Conservation (phyloP, 2,888 invertebrate genomes). For the Gortyna flavago region DNA sequence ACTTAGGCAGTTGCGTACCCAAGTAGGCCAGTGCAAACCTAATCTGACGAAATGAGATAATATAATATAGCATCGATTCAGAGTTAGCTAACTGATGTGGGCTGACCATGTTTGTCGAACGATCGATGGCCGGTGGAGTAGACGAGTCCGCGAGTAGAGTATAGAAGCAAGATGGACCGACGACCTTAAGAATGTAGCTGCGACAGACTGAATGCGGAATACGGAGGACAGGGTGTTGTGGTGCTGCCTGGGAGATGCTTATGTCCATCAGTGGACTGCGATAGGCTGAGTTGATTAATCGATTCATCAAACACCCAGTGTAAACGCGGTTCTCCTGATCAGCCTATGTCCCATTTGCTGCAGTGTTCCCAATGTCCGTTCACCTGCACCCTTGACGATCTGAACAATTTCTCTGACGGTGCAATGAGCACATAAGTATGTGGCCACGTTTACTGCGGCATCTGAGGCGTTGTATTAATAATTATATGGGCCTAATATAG, state of each 20-base stretch:
- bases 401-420: too few relatives aligned
- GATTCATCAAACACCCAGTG: not conserved
- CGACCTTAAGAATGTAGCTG: not conserved
- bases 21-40: not conserved
- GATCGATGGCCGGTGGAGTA: too few relatives aligned
- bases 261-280: not conserved
- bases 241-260: not conserved
- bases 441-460: not conserved
- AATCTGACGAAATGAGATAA: not conserved
- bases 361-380: not conserved
- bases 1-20: not conserved
- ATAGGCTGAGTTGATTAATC: not conserved
- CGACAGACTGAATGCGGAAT: not conserved
- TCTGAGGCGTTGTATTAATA: not conserved
- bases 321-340: not conserved
- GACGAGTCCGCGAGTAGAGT: too few relatives aligned
- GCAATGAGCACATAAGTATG: not conserved
- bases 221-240: not conserved
- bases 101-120: not conserved
- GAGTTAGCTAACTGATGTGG: not conserved
- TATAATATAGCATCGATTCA: too few relatives aligned
- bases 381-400: not conserved
- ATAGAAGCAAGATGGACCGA: not conserved
- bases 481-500: not conserved
- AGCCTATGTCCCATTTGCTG: not conserved